A percentile compares a stretch with the other conserved stretches of the same genome.
Conservation (phyloP, 2,888 invertebrate genomes). For the Phragmatobia fuliginosa region DNA sequence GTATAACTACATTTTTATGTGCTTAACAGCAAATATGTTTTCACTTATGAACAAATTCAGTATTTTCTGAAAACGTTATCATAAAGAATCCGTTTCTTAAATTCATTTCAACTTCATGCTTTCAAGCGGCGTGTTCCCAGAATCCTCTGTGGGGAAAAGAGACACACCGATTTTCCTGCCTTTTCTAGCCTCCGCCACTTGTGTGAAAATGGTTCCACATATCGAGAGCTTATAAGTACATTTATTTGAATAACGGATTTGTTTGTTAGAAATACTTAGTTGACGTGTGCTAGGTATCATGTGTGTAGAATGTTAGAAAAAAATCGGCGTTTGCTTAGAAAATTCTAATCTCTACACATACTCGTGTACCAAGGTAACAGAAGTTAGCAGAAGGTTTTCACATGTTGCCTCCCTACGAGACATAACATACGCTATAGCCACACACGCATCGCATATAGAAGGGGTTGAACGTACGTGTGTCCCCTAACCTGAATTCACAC, state of each 20-base stretch:
- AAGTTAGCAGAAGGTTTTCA: slow-evolving; percentile 68
- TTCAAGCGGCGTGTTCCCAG: slow-evolving; percentile 53
- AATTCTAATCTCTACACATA: slow-evolving; percentile 87
- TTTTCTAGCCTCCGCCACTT: slow-evolving; percentile 49
- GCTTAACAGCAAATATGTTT: not conserved
- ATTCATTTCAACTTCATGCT: slow-evolving; percentile 38
- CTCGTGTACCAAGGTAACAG: slow-evolving; percentile 81
- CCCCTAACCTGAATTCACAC: slow-evolving; percentile 73
- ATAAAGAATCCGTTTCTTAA: slow-evolving; percentile 1
- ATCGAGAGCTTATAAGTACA: slow-evolving; percentile 56
- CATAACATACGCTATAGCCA: slow-evolving; percentile 77
- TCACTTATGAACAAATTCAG: not conserved
- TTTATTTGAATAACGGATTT: slow-evolving; percentile 53
- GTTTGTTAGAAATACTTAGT: slow-evolving; percentile 43
- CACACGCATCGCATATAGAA: slow-evolving; percentile 77
- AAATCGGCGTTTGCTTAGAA: slow-evolving; percentile 82
- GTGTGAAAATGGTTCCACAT: slow-evolving; percentile 59
- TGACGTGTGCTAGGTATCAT: slow-evolving; percentile 62
- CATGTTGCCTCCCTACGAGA: slow-evolving; percentile 77
- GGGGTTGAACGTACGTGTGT: slow-evolving; percentile 76
- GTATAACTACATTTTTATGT: not conserved
- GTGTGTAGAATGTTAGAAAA: slow-evolving; percentile 76
- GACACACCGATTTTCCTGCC: slow-evolving; percentile 49
- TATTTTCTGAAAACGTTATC: not conserved
- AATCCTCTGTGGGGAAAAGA: slow-evolving; percentile 48